These are phyloP conservation scores for Bothrops jararaca DNA, from an alignment of 2,113 vertebrate species.

Conservation along the genomic window DNA sequence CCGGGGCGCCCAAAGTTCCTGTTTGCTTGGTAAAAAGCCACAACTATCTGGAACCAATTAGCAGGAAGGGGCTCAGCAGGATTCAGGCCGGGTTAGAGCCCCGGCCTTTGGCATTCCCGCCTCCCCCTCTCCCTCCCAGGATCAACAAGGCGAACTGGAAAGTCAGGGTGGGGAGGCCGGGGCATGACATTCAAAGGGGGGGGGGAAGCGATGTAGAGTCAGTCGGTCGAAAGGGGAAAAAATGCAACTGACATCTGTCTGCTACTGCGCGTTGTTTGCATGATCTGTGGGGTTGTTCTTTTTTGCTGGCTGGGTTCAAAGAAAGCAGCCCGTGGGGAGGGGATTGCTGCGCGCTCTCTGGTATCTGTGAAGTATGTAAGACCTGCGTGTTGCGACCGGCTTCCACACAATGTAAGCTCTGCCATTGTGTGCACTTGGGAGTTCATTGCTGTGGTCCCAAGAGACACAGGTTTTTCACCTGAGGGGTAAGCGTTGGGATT, in stretches of 20 bases:
- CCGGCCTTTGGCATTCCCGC: background rate
- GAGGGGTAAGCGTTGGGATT: background rate
- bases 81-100: background rate
- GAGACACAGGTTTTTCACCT: background rate
- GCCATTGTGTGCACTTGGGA: background rate
- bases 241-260: background rate
- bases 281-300: background rate
- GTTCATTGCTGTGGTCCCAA: background rate
- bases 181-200: background rate
- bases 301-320: background rate
- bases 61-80: conserved; percentile 9
- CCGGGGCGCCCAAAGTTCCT: background rate
- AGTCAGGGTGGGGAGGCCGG: background rate
- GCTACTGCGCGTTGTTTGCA: too few species aligned
- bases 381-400: conserved; percentile 10
- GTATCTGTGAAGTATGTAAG: too few species aligned
- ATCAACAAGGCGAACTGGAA: background rate
- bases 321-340: background rate
- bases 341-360: background rate
- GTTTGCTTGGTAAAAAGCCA: background rate
- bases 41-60: conserved; percentile 26
- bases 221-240: too few species aligned
- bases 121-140: background rate
- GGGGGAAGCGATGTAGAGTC: background rate
- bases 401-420: background rate